Base-by-base conservation (phyloP, 2,113 vertebrate species). In the Corvus hawaiiensis region DNA sequence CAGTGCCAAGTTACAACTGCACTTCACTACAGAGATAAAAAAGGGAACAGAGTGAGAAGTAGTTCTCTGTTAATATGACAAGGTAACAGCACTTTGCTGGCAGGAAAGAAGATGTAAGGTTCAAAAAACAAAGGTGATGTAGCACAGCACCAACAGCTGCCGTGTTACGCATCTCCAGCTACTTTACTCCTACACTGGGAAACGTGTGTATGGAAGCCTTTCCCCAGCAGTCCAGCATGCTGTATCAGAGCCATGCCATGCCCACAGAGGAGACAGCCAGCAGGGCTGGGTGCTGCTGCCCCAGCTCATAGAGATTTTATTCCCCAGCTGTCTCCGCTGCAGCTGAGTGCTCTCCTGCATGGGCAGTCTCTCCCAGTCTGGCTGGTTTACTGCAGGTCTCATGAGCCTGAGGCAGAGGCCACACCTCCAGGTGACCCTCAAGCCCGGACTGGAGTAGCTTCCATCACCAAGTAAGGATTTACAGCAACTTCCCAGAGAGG, bases 191-290 rank as follows among this genome's bases (percentile, higher is more conserved):
- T 8, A 8, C 43, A 3, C 3, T 48, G 69, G 55, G 19, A 19
- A 39, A 30, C 0, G 4, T 16, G 24, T 9, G 6, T 1, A 1
- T 3, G n/a, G 59, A 22, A 33, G 46, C 2, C 30, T 30, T 39
- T 68, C 11, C 24, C 37, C 75, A 58, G 74, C 54, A 30, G 66
- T 22, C 24, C 41, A 20, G 56, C 26, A 5, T 1, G 26, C 67
- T 51, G 2, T 11, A 1, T 6, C 17, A n/a, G 49, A 43, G 68
- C 68, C 43, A 19, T 15, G 48, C 58, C 6, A 11, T 18, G 11
- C 16, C 72, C 3, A 3, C 24, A 20, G 33, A 46, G 63, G 55
- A 39, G 21, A 43, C 35, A 12, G 63, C 24, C 55, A 7, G 20
- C 14, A 23, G 51, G 48, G 43, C 72, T 63, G 49, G 39, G 19